Conservation (phyloP, 2,888 invertebrate species). For the Dryobota labecula region DNA sequence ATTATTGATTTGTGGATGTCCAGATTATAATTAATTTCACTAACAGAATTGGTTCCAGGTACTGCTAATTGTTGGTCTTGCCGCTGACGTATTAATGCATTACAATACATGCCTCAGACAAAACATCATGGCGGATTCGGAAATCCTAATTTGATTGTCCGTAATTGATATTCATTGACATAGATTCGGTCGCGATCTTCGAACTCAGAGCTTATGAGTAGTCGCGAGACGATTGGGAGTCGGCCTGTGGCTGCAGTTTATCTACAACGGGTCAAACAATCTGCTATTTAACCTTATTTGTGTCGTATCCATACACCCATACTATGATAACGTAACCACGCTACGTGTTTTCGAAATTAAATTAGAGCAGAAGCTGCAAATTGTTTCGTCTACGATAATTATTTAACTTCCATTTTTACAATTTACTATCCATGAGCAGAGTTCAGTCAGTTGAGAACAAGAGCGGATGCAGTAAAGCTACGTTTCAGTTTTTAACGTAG, state of each 20-base stretch:
- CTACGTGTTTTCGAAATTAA: background rate
- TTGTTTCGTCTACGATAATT: no score
- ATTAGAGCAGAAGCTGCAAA: background rate
- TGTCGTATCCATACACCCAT: background rate
- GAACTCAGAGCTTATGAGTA: slow-evolving; percentile 3
- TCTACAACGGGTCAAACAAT: slow-evolving; percentile 3
- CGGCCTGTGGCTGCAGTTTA: slow-evolving; percentile 3
- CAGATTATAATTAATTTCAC: background rate
- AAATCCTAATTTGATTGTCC: slow-evolving; percentile 23
- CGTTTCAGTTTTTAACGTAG: background rate
- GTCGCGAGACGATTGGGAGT: background rate
- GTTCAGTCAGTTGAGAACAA: slow-evolving; percentile 1
- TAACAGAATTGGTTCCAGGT: no score
- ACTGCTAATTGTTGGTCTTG: background rate
- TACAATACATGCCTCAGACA: background rate
- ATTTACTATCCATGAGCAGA: background rate
- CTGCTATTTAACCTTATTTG: slow-evolving; percentile 1
- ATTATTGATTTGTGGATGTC: background rate
- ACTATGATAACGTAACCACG: background rate
- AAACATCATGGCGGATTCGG: background rate
- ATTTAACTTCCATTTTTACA: background rate
- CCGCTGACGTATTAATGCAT: background rate
- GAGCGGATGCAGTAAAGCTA: background rate
- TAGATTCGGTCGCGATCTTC: slow-evolving; percentile 28
- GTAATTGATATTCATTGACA: slow-evolving; percentile 42